Evolutionary conservation across 2,797 vertebrate species (phyloP), one percentile per base, ranked within the genome.

Genomic region (Miichthys miiuy): DNA sequence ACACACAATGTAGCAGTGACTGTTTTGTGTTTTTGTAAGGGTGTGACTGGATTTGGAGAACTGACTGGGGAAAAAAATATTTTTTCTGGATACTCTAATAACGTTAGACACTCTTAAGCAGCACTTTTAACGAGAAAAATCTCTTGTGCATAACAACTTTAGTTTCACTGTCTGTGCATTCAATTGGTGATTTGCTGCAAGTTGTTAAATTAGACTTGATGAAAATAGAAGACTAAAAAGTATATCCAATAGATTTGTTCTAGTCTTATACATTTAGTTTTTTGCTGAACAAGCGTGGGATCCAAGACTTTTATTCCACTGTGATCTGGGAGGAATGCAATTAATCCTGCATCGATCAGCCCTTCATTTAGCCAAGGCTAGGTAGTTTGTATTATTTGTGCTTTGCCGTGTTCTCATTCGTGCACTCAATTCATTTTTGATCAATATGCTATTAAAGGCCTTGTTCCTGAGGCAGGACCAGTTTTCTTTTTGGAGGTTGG

Each of bases 381-480:
- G 92, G 91, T 81, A 93, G 88, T 94, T 94, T 93, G 91, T 94
- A 92, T 92, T 94, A 95, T 95, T 89, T 86, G 78, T 79, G 85
- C 88, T 84, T 92, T 85, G 87, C 88, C 65, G 60, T 83, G 87
- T 91, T 92, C 93, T 92, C 92, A 82, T 91, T 88, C 72, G 76
- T 93, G 79, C 87, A 88, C 89, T 93, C 90, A 88, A 89, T 94
- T 96, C 91, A 93, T 95, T 94, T 88, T 85, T 89, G 89, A 95
- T 96, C 95, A 92, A 96, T 96, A 96, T 83, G 83, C 91, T 91
- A 94, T 96, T 95, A 95, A 93, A 86, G 92, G 75, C 76, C 83
- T 69, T 83, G 61, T 89, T 94, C 91, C 91, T 82, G 78, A 84
- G 89, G 89, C 75, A 75, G 52, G 56, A 50, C 23, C 54, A 8